Evolutionary conservation across 2,888 invertebrate species (phyloP), one percentile per base, ranked within the genome.

Genomic region (Meta bourneti): DNA sequence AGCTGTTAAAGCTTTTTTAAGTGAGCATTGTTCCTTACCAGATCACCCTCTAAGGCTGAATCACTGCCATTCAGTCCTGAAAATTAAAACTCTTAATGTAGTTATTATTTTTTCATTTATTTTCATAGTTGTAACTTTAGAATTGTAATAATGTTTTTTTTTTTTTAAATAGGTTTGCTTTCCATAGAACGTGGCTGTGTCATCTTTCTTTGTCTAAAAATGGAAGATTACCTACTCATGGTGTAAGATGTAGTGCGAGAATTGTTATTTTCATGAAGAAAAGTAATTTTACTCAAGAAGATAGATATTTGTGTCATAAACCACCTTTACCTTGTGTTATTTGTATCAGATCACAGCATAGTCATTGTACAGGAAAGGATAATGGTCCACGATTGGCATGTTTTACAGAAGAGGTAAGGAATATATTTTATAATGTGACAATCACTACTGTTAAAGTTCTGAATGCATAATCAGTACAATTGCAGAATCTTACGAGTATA

Each of bases 141-240:
- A 34, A 34, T 34, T 34, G 34, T 34, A 34, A 34, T 34, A 34
- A 34, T 34, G 34, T 34, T 34, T 34, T 2, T 34, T 34, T 34
- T 34, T 2, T 34, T 34, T 34, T 34, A 34, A 34, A 51, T 19
- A 82, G 72, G 13, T 82, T 19, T 72, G 20, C 52, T 20, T 82
- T 82, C 61, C 51, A 71, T 71, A 72, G 52, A 52, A 82, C 82
- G n/a, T 82, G 82, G 82, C 7, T 82, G 19, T 82, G 82, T 72
- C n/a, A 82, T n/a, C 19, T 19, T 20, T 19, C 82, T 20, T 72
- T 51, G 52, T n/a, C 19, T 5, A 77, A 77, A 19, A 77, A 51
- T 19, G 51, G 19, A 16, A 77, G 16, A 51, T 8, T 13, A 51
- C 11, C 19, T 11, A 34, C 34, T 72, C 19, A 19, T n/a, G n/a